A percentile compares a stretch with the other conserved stretches of the same genome.
phyloP scores from a whole-genome alignment of 2,888 invertebrate species.

The Periphyllus acericola region DNA sequence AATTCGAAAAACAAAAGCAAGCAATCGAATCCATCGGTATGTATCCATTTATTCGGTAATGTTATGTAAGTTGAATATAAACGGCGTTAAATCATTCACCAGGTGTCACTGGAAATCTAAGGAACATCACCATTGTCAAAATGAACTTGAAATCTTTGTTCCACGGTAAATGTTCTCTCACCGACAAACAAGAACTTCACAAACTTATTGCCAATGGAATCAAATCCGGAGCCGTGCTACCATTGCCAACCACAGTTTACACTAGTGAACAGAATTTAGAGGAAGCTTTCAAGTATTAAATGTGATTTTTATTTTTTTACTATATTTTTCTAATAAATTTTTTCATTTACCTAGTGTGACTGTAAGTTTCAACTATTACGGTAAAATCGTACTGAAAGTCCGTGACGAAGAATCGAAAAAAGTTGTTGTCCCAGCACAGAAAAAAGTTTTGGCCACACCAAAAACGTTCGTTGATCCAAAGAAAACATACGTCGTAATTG shows the following conservation, averaged over 20 bases:
- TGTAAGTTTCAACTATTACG: constrained; percentile 75
- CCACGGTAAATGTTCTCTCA: constrained; percentile 40
- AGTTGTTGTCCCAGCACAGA: constrained; percentile 44
- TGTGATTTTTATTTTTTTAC: not conserved
- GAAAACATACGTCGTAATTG: constrained; percentile 70
- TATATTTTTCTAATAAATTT: not conserved
- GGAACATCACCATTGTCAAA: constrained; percentile 52
- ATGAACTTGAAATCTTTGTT: constrained; percentile 57
- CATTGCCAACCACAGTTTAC: constrained; percentile 54
- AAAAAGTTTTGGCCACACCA: constrained; percentile 68
- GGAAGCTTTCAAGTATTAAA: constrained; percentile 56
- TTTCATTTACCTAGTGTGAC: not conserved
- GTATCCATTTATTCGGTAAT: not conserved
- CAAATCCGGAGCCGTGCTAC: constrained; percentile 57
- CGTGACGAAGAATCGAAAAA: constrained; percentile 68
- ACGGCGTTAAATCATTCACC: not conserved
- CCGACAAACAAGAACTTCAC: constrained; percentile 46
- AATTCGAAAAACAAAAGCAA: constrained; percentile 55
- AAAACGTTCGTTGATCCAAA: constrained; percentile 69
- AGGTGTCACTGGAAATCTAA: constrained; percentile 62
- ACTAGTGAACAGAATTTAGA: constrained; percentile 28
- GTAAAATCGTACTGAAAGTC: constrained; percentile 75
- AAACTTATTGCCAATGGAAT: constrained; percentile 58
- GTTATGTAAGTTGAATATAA: not conserved
- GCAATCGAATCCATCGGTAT: constrained; percentile 54